Evolutionary conservation across 1,140 invertebrate genomes (phyloP).

Genomic region (Orchesella cincta): DNA sequence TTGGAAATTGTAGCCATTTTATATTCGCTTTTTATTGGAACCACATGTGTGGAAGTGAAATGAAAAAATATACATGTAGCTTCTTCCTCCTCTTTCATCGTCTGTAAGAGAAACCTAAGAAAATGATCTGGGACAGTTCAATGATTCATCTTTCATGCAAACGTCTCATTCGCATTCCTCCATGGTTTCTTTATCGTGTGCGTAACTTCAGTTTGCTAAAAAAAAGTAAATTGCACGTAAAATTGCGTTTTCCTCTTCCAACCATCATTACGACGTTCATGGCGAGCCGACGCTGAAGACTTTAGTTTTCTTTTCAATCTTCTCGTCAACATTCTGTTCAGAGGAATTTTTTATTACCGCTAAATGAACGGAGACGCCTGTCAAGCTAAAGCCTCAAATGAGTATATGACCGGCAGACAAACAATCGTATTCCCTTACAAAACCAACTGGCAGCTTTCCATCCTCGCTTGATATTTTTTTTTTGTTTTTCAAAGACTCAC

Average conservation of each 20-base stretch:
- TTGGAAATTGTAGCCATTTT: too few relatives aligned
- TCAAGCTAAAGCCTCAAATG: not conserved
- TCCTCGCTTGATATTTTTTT: constrained; percentile 2
- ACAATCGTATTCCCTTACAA: not conserved
- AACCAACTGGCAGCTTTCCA: constrained; percentile 9
- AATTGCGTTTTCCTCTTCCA: not conserved
- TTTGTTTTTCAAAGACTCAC: constrained; percentile 8
- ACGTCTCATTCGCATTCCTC: not conserved
- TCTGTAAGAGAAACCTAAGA: too few relatives aligned
- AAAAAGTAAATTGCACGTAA: not conserved
- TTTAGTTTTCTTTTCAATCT: not conserved
- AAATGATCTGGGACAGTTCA: not conserved
- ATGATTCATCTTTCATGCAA: not conserved
- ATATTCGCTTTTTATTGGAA: too few relatives aligned
- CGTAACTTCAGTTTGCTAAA: not conserved
- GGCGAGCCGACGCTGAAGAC: not conserved
- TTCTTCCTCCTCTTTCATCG: too few relatives aligned
- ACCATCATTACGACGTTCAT: not conserved
- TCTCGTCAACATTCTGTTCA: not conserved
- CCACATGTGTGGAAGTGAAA: too few relatives aligned
- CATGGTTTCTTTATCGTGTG: not conserved
- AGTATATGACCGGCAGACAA: not conserved
- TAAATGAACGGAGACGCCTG: not conserved
- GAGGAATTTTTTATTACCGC: constrained; percentile 7
- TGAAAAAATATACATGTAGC: too few relatives aligned